phyloP scores from a whole-genome alignment of 2,797 vertebrate species.

The Neosalanx taihuensis region DNA sequence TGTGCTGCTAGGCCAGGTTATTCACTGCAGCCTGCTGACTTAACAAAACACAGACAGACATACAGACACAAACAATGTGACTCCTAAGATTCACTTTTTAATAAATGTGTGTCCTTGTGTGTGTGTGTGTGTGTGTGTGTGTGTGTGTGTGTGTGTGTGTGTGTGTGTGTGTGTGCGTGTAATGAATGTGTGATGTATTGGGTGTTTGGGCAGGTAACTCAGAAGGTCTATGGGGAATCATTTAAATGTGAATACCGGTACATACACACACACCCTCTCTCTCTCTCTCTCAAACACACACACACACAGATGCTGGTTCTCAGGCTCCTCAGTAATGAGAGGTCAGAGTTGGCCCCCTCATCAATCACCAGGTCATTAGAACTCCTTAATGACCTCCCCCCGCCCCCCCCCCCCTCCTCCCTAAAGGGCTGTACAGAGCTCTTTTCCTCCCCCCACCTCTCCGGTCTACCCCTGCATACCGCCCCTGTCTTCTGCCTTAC shows the following conservation, averaged over 20 bases:
- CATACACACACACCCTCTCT: constrained; percentile 6
- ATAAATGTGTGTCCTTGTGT: not conserved
- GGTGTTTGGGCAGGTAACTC: not conserved
- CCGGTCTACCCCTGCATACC: constrained; percentile 19
- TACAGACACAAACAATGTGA: no score
- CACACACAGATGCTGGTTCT: constrained; percentile 56
- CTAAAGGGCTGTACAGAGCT: not conserved
- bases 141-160: not conserved
- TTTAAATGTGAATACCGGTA: constrained; percentile 13
- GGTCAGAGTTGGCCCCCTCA: constrained; percentile 72
- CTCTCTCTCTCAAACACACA: constrained; percentile 24
- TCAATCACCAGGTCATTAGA: constrained; percentile 80
- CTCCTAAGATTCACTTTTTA: not conserved
- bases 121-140: not conserved
- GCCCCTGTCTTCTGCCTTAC: constrained; percentile 1
- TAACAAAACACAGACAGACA: no score
- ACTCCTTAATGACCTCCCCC: constrained; percentile 66
- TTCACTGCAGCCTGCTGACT: no score
- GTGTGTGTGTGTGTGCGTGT: not conserved
- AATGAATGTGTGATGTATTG: constrained; percentile 3
- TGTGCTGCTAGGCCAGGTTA: no score
- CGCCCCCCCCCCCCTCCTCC: constrained; percentile 21
- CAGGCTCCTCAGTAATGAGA: constrained; percentile 72
- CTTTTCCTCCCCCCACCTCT: constrained; percentile 14
- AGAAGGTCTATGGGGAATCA: constrained; percentile 4